These are phyloP conservation scores for Falco cherrug DNA, from an alignment of 2,797 vertebrate species.

Conservation along the genomic window DNA sequence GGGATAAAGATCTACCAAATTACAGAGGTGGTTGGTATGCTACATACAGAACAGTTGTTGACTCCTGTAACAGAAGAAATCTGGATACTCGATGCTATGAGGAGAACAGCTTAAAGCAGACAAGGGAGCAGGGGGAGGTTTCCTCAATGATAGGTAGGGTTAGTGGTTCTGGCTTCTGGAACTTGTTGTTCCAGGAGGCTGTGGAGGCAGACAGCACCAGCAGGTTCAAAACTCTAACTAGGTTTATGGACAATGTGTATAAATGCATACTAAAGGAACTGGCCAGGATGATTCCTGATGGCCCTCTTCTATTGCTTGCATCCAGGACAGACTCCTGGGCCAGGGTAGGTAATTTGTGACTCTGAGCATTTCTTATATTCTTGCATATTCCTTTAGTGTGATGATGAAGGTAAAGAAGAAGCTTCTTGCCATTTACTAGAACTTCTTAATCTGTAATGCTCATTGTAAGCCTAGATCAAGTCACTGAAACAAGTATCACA, in stretches of 20 bases:
- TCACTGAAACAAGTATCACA: neutral
- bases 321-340: neutral
- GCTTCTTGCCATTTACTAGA: neutral
- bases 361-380: neutral
- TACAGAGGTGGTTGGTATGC: neutral
- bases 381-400: neutral
- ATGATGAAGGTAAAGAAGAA: neutral
- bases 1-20: neutral
- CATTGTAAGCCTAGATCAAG: neutral
- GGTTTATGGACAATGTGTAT: neutral
- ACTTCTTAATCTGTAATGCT: neutral
- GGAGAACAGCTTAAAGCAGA: neutral
- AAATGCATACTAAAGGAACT: neutral
- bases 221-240: neutral
- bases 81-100: fast-evolving
- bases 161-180: neutral
- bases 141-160: neutral
- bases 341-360: too few species aligned
- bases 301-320: neutral
- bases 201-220: neutral
- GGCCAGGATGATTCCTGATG: neutral
- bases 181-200: neutral
- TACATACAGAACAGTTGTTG: neutral
- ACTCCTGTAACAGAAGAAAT: neutral
- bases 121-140: fast-evolving